Base-by-base conservation (phyloP, 2,113 vertebrate species). In the Galeopterus variegatus region DNA sequence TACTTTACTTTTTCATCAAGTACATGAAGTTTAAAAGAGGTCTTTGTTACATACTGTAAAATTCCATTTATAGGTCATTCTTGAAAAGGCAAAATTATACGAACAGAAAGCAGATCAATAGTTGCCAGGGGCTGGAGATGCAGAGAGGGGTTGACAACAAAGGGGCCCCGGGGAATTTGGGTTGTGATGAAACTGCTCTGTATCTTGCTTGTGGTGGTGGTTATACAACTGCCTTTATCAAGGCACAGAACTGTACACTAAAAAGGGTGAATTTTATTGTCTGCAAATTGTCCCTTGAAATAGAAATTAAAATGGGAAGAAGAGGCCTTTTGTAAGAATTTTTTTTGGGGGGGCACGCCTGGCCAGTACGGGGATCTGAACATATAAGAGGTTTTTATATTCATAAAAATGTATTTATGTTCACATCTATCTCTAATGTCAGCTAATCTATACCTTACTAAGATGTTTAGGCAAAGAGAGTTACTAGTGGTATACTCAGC, bases 181-280 rank as follows among this genome's bases (percentile, higher is more conserved):
- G 15, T 26, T 56, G 45, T 64, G 45, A 81, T 64, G 45, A 14
- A 75, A 45, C 81, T 54, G 3, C 73, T 92, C 52, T 93, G 0
- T 41, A 5, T 80, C 28, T 81, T 92, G 36, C 33, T 81, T 81
- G 19, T 70, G 24, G 54, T 58, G 7, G 18, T 70, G 19, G 36
- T 93, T 96, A 36, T 83, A 28, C 8, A 89, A n/a, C n/a, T 54
- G 19, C 52, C 50, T 87, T 93, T 89, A 69, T 48, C 9, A 82
- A 73, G 60, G 73, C 23, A 9, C 3, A 79, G 36, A 84, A 92
- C 9, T 80, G 0, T 33, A n/a, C 4, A 10, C 24, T 28, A 17
- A 62, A 94, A 90, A 73, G 8, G 21, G n/a, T 70, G 26, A 24
- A n/a, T 88, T 95, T 93, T 90, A 41, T 21, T 84, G 1, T 69